Evolutionary conservation across 2,113 vertebrate species (phyloP).

Genomic region (Otocyon megalotis): DNA sequence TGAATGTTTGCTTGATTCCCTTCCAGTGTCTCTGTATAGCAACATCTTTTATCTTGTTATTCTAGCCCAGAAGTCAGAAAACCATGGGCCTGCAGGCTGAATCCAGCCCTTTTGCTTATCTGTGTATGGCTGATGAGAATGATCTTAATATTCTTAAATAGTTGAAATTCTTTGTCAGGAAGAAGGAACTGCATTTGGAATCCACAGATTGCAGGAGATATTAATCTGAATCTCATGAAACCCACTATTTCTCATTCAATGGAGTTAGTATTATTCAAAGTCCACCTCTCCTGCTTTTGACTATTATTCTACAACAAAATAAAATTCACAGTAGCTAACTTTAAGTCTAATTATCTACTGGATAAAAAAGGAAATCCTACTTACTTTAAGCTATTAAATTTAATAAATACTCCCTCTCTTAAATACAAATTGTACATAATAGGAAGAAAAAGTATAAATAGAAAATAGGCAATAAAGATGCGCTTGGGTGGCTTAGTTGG

Average conservation of each 20-base stretch:
- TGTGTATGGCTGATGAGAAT: not conserved
- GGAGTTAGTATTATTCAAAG: not conserved
- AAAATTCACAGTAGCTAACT: not conserved
- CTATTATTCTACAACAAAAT: not conserved
- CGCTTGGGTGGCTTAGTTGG: not conserved
- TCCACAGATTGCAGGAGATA: not conserved
- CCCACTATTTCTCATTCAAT: not conserved
- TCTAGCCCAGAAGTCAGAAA: not conserved
- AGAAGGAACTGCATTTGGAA: not conserved
- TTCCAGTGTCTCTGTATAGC: not conserved
- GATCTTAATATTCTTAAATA: not conserved
- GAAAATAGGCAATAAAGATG: not conserved
- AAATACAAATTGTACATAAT: not conserved
- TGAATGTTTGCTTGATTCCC: not conserved
- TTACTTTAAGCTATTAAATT: not conserved
- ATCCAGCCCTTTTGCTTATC: not conserved
- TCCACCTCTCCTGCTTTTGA: not conserved
- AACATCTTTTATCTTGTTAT: not conserved
- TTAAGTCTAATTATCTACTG: not conserved
- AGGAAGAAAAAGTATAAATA: slow-evolving; percentile 8
- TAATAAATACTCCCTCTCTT: not conserved
- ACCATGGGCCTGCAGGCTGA: not conserved
- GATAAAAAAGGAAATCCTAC: not conserved
- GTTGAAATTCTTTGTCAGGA: not conserved
- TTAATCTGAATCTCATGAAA: not conserved